These are phyloP conservation scores for Rafetus swinhoei DNA, from an alignment of 2,113 vertebrate species.

Conservation along the genomic window DNA sequence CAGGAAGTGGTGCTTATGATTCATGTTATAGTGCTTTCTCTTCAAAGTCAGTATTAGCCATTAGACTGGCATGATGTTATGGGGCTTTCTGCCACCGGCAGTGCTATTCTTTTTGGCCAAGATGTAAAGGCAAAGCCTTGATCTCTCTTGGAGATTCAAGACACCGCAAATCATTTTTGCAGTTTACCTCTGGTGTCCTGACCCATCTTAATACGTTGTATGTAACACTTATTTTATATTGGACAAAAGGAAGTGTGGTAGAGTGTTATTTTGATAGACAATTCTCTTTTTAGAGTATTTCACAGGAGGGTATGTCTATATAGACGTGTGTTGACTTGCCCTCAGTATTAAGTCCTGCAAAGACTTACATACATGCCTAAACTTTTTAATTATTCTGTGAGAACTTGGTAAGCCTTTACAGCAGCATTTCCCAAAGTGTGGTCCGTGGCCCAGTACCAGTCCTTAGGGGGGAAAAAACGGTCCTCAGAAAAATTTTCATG, in stretches of 20 bases:
- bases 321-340: slow-evolving; percentile 13
- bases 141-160: slow-evolving; percentile 55
- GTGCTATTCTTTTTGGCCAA: slow-evolving; percentile 14
- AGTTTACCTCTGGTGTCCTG: slow-evolving; percentile 52
- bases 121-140: slow-evolving; percentile 49
- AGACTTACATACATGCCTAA: slow-evolving; percentile 42
- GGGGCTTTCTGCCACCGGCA: background rate
- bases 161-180: slow-evolving; percentile 44
- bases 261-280: background rate
- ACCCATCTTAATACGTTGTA: slow-evolving; percentile 46
- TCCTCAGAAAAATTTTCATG: no score
- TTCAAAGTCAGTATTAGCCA: slow-evolving; percentile 49
- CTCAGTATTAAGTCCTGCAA: slow-evolving; percentile 36
- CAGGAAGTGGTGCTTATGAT: background rate
- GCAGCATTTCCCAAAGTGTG: no score
- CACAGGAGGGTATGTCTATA: no score
- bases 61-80: background rate
- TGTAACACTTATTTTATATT: slow-evolving; percentile 66
- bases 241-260: background rate
- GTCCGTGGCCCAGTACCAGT: no score
- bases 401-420: slow-evolving; percentile 49
- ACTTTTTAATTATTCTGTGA: slow-evolving; percentile 35
- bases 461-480: no score
- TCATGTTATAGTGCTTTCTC: slow-evolving; percentile 22
- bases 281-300: background rate